Base-by-base conservation (phyloP, 2,797 vertebrate species). In the Margarornis squamiger region DNA sequence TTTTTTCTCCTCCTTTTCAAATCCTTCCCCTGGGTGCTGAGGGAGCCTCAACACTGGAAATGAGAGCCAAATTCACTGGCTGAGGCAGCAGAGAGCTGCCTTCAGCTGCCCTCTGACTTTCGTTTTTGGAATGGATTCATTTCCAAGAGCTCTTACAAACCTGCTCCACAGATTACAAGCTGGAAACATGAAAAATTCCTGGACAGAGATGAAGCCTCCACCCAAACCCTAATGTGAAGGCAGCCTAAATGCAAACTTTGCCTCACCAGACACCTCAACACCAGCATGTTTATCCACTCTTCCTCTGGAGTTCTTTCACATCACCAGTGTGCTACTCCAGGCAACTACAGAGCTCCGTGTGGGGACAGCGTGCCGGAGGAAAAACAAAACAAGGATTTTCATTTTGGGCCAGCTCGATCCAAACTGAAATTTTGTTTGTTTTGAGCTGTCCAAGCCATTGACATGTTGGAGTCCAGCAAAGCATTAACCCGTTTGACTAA, bases 381-480 rank as follows among this genome's bases (percentile, higher is more conserved):
- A 63, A 93, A 92, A 38, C 43, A 77, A 86, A 87, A 55, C 51
- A n/a, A 91, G 48, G 72, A 57, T 51, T 90, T 88, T 52, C 4
- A 45, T 84, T 78, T 55, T 23, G 46, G 73, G 82, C 70, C 85
- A 83, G 72, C 87, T 91, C 84, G 65, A 46, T 61, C 78, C 89
- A 95, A 93, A 77, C 21, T 58, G 79, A 87, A 91, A 90, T 93
- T 80, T 43, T 88, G 61, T 90, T 96, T 92, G 81, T 51, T 95
- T 90, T 92, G 86, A 95, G 90, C 76, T 51, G 87, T 71, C 72
- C 46, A 8, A 92, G 87, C 76, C 12, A 1, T 1, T 74, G 87
- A 41, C 9, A 2, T 2, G 38, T 15, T 0, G 0, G 68, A 91
- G 73, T 16, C 92, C 92, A 89, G 91, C 1, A 9, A 94, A 78